These are phyloP conservation scores for Brassicogethes aeneus DNA, from an alignment of 2,888 invertebrate species.

Conservation along the genomic window DNA sequence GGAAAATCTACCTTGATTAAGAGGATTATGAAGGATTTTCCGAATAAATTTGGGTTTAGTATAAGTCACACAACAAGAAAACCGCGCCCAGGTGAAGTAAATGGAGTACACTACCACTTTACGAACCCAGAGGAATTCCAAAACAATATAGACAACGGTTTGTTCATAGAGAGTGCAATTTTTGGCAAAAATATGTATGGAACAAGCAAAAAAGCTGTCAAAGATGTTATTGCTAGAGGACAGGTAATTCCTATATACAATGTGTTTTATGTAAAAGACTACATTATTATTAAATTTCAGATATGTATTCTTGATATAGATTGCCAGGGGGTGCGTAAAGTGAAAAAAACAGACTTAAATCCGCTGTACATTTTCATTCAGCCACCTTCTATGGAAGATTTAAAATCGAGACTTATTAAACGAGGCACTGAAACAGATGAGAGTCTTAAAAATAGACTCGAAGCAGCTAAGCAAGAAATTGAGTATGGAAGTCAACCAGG, in stretches of 20 bases:
- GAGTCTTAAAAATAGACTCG: constrained; percentile 66
- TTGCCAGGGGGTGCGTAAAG: constrained; percentile 85
- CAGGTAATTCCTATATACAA: no score
- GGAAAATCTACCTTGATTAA: constrained; percentile 92
- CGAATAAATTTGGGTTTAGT: constrained; percentile 87
- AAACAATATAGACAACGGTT: constrained; percentile 61
- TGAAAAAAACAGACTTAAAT: constrained; percentile 64
- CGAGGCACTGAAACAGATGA: constrained; percentile 91
- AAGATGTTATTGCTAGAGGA: constrained; percentile 67
- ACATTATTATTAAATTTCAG: no score
- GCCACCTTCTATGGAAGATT: constrained; percentile 77
- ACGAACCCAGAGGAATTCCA: constrained; percentile 68
- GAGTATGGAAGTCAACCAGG: constrained; percentile 68
- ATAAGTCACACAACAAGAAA: constrained; percentile 87
- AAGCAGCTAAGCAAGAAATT: constrained; percentile 71
- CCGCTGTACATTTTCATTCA: constrained; percentile 84
- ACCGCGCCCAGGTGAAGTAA: constrained; percentile 67
- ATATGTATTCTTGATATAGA: constrained; percentile 94
- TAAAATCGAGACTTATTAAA: constrained; percentile 63
- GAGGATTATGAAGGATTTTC: constrained; percentile 77
- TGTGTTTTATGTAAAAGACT: constrained; percentile 7
- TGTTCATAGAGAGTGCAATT: constrained; percentile 86
- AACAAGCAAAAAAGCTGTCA: constrained; percentile 84
- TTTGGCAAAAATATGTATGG: constrained; percentile 96
- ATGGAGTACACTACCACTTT: constrained; percentile 84